These are phyloP conservation scores for Drosophila histrio DNA, from an alignment of 2,888 invertebrate species.

Conservation along the genomic window DNA sequence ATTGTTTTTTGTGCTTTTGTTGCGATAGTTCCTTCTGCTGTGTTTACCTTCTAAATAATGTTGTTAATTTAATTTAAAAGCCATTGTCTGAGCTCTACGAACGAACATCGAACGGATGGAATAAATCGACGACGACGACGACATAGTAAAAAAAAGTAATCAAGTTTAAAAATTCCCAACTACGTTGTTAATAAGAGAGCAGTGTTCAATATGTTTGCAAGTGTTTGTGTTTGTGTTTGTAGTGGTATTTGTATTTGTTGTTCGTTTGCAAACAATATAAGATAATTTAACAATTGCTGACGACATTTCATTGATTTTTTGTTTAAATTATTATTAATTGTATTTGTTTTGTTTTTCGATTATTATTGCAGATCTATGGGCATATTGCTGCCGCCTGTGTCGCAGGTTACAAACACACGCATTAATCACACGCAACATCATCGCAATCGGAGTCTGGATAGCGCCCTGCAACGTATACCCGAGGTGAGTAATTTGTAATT, in stretches of 20 bases:
- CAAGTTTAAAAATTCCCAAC: constrained; percentile 27
- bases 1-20: constrained; percentile 39
- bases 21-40: constrained; percentile 25
- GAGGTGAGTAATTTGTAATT: constrained; percentile 86
- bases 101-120: constrained; percentile 4
- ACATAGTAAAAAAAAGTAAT: constrained; percentile 33
- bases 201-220: constrained; percentile 16
- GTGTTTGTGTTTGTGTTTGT: constrained; percentile 1
- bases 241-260: constrained; percentile 1
- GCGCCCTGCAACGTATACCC: constrained; percentile 94
- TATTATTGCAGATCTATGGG: constrained; percentile 84
- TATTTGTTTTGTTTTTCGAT: neutral
- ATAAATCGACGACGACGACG: constrained; percentile 31
- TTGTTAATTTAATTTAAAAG: constrained; percentile 56
- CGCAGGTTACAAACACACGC: constrained; percentile 84
- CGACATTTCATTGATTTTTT: constrained; percentile 56
- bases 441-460: constrained; percentile 95
- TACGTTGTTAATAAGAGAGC: neutral
- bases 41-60: constrained; percentile 34
- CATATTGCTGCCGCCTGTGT: constrained; percentile 84
- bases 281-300: constrained; percentile 15
- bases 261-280: neutral
- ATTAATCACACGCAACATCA: constrained; percentile 88
- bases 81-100: constrained; percentile 16
- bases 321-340: constrained; percentile 6